Conservation (phyloP, 2,797 vertebrate species). For the Meriones psammophilus region DNA sequence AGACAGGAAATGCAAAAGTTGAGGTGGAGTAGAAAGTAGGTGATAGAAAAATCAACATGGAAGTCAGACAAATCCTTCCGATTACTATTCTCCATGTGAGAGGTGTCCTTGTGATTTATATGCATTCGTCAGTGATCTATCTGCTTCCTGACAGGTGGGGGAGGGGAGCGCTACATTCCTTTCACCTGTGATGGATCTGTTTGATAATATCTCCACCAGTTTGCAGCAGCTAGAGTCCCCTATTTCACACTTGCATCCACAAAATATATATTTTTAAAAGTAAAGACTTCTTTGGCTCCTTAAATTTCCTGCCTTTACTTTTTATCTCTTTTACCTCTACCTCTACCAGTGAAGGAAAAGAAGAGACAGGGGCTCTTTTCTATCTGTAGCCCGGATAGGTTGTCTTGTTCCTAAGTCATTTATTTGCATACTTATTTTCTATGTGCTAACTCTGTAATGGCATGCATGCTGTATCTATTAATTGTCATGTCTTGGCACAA, state of each 20-base stretch:
- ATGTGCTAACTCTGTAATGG: not conserved
- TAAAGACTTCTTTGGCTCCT: slow-evolving; percentile 53
- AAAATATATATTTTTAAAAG: slow-evolving; percentile 58
- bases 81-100: not conserved
- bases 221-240: slow-evolving; percentile 31
- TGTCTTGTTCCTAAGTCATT: slow-evolving; percentile 10
- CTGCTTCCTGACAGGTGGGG: slow-evolving; percentile 69
- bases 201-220: slow-evolving; percentile 64
- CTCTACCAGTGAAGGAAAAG: slow-evolving; percentile 28
- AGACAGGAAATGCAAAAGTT: slow-evolving; percentile 33
- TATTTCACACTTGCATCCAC: slow-evolving; percentile 64
- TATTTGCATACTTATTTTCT: slow-evolving; percentile 13
- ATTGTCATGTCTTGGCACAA: slow-evolving; percentile 42
- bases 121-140: slow-evolving; percentile 69
- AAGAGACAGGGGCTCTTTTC: not conserved
- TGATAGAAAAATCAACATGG: not conserved
- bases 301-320: slow-evolving; percentile 20
- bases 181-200: slow-evolving; percentile 73
- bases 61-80: not conserved
- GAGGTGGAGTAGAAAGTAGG: not conserved
- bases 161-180: slow-evolving; percentile 57
- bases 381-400: not conserved
- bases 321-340: slow-evolving; percentile 56
- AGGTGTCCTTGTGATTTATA: slow-evolving; percentile 77
- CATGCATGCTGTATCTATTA: slow-evolving; percentile 55